These are phyloP conservation scores for Crenichthys baileyi DNA, from an alignment of 2,797 vertebrate genomes.

Conservation along the genomic window DNA sequence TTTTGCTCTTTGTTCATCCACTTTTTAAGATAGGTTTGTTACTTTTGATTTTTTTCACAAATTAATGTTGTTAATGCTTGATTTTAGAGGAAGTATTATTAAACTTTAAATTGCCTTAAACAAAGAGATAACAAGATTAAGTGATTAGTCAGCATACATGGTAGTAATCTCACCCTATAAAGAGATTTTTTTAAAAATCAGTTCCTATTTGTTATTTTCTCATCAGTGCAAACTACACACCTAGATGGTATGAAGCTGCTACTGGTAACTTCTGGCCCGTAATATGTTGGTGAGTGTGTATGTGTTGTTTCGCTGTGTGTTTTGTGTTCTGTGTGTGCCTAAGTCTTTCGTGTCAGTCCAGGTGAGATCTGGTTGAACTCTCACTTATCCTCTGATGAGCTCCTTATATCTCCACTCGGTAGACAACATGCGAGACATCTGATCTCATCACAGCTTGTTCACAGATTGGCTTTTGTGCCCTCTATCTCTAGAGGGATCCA, in stretches of 20 bases:
- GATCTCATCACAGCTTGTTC: not conserved
- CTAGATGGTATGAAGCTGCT: not conserved
- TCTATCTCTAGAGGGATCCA: not conserved
- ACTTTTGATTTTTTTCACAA: no score
- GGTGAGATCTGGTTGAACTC: not conserved
- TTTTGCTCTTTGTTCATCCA: no score
- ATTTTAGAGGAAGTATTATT: not conserved
- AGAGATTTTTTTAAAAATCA: not conserved
- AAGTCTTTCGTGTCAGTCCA: not conserved
- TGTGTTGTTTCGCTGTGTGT: no score
- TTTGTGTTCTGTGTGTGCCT: not conserved
- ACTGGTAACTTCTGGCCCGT: not conserved
- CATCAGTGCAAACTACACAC: not conserved
- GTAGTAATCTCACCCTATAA: not conserved
- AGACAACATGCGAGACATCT: conserved; percentile 2
- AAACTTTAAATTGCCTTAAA: not conserved
- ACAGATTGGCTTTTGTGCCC: not conserved
- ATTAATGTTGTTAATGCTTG: no score
- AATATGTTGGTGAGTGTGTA: not conserved
- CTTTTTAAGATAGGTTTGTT: no score
- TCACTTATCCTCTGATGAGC: not conserved
- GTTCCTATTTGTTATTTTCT: not conserved
- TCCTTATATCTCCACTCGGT: not conserved
- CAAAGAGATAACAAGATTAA: not conserved
- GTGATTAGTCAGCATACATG: not conserved